Evolutionary conservation across 1,140 invertebrate species (phyloP), one percentile per base, ranked within the genome.

Genomic region (Muscidifurax raptorellus): DNA sequence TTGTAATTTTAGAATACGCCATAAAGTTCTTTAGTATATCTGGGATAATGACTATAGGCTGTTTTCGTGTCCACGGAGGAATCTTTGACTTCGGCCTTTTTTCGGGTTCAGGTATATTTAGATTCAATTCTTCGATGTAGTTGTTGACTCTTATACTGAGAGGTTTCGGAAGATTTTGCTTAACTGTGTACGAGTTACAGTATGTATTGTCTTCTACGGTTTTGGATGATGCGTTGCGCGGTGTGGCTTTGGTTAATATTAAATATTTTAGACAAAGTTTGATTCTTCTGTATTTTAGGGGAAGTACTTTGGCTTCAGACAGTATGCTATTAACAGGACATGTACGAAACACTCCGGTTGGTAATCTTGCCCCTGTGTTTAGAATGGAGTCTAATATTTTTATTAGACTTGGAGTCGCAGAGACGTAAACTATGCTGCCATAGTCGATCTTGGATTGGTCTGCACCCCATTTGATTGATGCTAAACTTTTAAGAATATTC

Each of bases 381-480:
- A 86, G 71, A 0, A 88, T 13, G 18, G 87, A 32, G 3, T 88
- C 59, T 47, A 87, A 44, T 44, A 22, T 83, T 2, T 81, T 87
- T n/a, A 87, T 27, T 3, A 80, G 30, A 0, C 72, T 74, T n/a
- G 75, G 13, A 3, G 82, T 85, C 44, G 90, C 90, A 22, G 86
- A 87, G 13, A 80, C 47, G n/a, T 89, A 88, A 6, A 87, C 67
- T 6, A 88, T 88, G 1, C 85, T 69, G 12, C 86, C 85, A 40
- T 90, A 90, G 25, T 90, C 86, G 1, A 90, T 0, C 85, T 88
- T 90, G 0, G 87, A 80, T 76, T 80, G 80, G 64, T 88, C 86
- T n/a, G 87, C 86, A 47, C 85, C 88, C 86, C 86, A 88, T 1
- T 87, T 22, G 0, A 59, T 86, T 10, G 78, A 80, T 15, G 85